Base-by-base conservation (phyloP, 2,888 invertebrate species). In the Thera britannica region DNA sequence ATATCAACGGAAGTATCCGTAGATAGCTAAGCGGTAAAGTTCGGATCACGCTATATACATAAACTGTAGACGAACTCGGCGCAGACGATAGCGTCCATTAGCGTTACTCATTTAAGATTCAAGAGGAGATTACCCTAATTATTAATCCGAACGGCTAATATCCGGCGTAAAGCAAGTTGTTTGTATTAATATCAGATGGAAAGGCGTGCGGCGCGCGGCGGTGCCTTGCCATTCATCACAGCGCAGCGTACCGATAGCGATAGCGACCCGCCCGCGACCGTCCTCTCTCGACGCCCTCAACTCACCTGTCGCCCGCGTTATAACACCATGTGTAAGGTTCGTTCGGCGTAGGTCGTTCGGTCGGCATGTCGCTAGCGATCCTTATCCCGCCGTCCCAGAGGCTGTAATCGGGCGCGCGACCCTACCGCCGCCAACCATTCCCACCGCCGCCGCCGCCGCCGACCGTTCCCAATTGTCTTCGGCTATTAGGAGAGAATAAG, bases 21-120 rank as follows among this genome's bases (percentile, higher is more conserved):
- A 35, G 68, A 49, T 61, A 56, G 59, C 65, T 65, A 59, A 69
- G 58, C 55, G 69, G 55, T 48, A 59, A 62, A 69, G 65, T 62
- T 65, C 11, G 12, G 59, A 36, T 56, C 51, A 2, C 44, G 51
- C 35, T 57, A 57, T 5, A 11, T 59, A 57, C 8, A 11, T 59
- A 58, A 61, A 23, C 59, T 60, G 38, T 6, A 11, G 44, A 44
- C 62, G n/a, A 46, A 59, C 38, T 57, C 57, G 9, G 64, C 46
- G 48, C 52, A 52, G 44, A 55, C 46, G 65, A 65, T 69, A 55
- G 58, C 65, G 51, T 69, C 62, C 65, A 69, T 69, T 65, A 69
- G 58, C 65, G 65, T 65, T 65, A 62, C 59, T 65, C 69, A 65
- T 69, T 69, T 35, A 65, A 69, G 62, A 68, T 68, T 65, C 65